A percentile compares a stretch with the other conserved stretches of the same genome.
Conservation (phyloP, 2,113 vertebrate genomes). For the Antigone vipio region DNA sequence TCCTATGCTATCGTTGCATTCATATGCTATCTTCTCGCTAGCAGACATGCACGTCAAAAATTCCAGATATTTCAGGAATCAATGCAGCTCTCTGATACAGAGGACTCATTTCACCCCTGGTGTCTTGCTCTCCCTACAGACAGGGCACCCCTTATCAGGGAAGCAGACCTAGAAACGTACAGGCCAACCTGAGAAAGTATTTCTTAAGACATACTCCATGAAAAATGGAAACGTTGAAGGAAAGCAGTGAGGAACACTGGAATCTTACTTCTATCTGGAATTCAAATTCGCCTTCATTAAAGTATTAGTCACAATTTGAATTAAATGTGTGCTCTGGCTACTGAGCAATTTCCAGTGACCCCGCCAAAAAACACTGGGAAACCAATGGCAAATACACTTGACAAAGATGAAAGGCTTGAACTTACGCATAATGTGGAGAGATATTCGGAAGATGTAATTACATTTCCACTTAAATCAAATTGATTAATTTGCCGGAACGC, state of each 20-base stretch:
- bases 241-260: not conserved
- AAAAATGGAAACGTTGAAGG: not conserved
- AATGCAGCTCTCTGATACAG: not conserved
- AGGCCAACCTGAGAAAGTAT: not conserved
- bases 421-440: constrained; percentile 91
- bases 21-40: not conserved
- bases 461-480: constrained; percentile 95
- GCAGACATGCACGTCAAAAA: not conserved
- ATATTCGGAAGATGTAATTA: constrained; percentile 90
- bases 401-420: not conserved
- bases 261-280: not conserved
- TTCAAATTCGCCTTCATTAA: not conserved
- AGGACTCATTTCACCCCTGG: not conserved
- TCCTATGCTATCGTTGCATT: not conserved
- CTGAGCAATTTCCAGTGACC: not conserved
- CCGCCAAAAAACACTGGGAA: not conserved
- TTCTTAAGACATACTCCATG: not conserved
- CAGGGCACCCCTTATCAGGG: not conserved
- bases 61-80: not conserved
- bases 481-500: constrained; percentile 97
- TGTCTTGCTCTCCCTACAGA: not conserved
- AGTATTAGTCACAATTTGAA: not conserved
- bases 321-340: not conserved
- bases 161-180: not conserved
- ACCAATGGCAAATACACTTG: not conserved